Conservation (phyloP, 2,797 vertebrate species). For the Halcyon chelicuti region DNA sequence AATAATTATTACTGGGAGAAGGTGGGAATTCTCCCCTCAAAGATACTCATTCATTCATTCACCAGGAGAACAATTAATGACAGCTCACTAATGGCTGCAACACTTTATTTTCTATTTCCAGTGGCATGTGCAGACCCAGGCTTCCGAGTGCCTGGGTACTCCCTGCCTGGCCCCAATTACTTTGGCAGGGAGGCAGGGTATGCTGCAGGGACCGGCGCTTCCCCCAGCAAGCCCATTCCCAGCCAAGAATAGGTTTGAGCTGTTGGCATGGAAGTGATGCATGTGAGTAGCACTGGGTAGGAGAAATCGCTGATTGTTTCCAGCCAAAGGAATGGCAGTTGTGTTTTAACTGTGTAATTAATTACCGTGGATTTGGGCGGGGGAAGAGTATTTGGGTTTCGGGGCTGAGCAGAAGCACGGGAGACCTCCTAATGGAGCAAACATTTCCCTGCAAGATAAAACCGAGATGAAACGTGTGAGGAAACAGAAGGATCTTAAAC, state of each 20-base stretch:
- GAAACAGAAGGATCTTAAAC: background rate
- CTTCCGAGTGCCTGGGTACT: background rate
- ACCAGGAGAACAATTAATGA: slow-evolving; percentile 64
- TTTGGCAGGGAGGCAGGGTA: slow-evolving; percentile 5
- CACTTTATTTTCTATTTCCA: slow-evolving; percentile 31
- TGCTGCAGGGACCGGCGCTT: background rate
- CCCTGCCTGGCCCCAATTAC: slow-evolving; percentile 40
- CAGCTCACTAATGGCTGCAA: background rate
- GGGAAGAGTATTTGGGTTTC: background rate
- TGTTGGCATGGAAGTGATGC: slow-evolving; percentile 24
- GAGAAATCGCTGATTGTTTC: slow-evolving; percentile 11
- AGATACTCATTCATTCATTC: slow-evolving; percentile 24
- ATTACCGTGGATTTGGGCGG: background rate
- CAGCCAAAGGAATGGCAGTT: slow-evolving; percentile 21
- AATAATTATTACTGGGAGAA: slow-evolving; percentile 47
- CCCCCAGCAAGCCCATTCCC: background rate
- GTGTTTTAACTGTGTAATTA: slow-evolving; percentile 50
- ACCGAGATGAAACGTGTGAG: background rate
- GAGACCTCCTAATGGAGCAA: background rate
- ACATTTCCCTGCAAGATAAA: background rate
- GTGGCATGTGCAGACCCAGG: background rate
- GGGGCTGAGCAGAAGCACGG: background rate
- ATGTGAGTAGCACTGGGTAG: background rate
- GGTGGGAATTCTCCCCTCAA: slow-evolving; percentile 41
- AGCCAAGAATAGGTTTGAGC: slow-evolving; percentile 30